Evolutionary conservation across 2,113 vertebrate species (phyloP), one percentile per base, ranked within the genome.

Genomic region (Antechinus flavipes): DNA sequence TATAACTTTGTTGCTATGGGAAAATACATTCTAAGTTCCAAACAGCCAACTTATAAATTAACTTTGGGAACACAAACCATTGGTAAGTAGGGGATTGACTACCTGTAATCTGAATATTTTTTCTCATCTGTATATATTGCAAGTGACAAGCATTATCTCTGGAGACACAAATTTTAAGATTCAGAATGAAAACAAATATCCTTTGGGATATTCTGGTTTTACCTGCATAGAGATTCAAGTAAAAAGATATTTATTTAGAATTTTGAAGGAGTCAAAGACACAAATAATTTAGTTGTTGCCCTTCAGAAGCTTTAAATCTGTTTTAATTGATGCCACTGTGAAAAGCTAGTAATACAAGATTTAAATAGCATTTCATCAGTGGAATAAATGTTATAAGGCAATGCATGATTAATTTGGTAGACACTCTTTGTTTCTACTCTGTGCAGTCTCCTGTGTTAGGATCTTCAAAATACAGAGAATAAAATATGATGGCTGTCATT

Each of bases 141-240:
- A 84, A 42, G n/a, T 84, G 19, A 23, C 68, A 42, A 84, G 68
- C 68, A 42, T 93, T 95, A 84, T 96, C 90, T 92, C 58, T 54
- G 42, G 30, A 96, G 90, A 76, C 24, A 93, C 23, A 96, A 93
- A 92, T 89, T 56, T 26, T 56, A 49, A 52, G 93, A 84, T 84
- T 84, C 68, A 84, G n/a, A 61, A 35, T 95, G 35, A 96, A 94
- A 93, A 90, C 35, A 93, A 49, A n/a, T 54, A 93, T 47, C 68
- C 26, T 1, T 42, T 84, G 47, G 54, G 90, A 27, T 93, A 91
- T 97, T 95, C 49, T 94, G 50, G 23, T 91, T 95, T 93, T 92
- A 84, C 6, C 68, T 84, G 19, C 68, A 84, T 84, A 23, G 42
- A 84, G 16, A 84, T 42, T 84, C 68, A 84, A 42, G n/a, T 84